Conservation (phyloP, 2,113 vertebrate genomes). For the Eretmodus cyanostictus region DNA sequence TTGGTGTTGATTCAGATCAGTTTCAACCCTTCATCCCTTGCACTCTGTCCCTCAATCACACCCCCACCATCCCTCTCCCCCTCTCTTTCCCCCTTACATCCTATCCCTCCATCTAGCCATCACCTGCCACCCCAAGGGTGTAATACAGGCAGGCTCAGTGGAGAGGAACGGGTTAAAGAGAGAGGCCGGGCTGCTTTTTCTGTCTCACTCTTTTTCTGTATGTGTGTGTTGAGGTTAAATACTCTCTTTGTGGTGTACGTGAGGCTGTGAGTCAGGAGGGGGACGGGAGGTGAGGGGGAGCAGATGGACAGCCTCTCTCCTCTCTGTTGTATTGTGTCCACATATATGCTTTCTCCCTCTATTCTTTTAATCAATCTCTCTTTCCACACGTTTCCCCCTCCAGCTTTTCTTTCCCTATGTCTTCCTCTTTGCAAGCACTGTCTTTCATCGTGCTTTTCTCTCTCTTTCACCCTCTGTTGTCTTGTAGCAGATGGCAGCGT, state of each 20-base stretch:
- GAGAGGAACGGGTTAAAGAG: constrained; percentile 92
- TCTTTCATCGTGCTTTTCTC: constrained; percentile 51
- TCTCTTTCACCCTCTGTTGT: constrained; percentile 80
- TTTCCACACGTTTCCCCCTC: constrained; percentile 20
- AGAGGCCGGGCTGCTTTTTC: constrained; percentile 52
- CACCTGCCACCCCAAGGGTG: constrained; percentile 56
- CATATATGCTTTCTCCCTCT: constrained; percentile 40
- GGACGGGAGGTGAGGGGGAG: constrained; percentile 77
- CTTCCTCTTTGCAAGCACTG: constrained; percentile 38
- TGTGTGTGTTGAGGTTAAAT: constrained; percentile 87
- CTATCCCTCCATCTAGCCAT: constrained; percentile 50
- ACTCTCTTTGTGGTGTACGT: constrained; percentile 79
- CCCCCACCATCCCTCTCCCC: neutral
- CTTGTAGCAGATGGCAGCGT: constrained; percentile 92
- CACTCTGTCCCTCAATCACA: constrained; percentile 34
- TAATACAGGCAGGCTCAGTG: constrained; percentile 68
- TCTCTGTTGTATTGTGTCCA: constrained; percentile 74
- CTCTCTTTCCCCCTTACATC: neutral
- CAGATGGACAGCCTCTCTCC: constrained; percentile 81
- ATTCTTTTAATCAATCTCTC: constrained; percentile 62
- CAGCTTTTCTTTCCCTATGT: constrained; percentile 24
- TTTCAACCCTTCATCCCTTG: constrained; percentile 55
- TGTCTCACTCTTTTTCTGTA: constrained; percentile 14
- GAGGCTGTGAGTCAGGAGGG: constrained; percentile 45
- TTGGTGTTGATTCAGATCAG: constrained; percentile 66